phyloP scores from a whole-genome alignment of 2,113 vertebrate species.

The Perccottus glenii region DNA sequence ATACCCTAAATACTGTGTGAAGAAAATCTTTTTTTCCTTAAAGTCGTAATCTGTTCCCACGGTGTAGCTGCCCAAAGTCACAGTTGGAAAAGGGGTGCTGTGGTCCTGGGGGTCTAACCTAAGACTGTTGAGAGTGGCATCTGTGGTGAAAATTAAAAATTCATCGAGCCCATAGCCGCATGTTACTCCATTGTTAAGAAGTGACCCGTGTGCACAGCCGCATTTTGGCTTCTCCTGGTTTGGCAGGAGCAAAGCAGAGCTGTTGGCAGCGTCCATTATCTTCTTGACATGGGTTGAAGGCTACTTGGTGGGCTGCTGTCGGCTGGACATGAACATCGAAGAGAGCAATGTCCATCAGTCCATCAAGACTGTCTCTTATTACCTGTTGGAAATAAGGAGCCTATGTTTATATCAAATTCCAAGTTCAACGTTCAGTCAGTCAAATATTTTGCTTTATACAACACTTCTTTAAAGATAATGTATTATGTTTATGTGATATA shows the following conservation, averaged over 20 bases:
- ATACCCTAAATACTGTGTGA: conserved; percentile 78
- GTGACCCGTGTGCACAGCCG: conserved; percentile 86
- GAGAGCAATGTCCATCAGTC: conserved; percentile 84
- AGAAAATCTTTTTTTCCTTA: conserved; percentile 85
- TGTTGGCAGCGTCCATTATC: conserved; percentile 89
- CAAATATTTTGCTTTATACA: too few species aligned
- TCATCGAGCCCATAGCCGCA: conserved; percentile 87
- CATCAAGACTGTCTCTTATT: conserved; percentile 86
- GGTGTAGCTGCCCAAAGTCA: conserved; percentile 76
- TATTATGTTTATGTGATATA: too few species aligned
- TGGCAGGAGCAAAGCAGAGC: conserved; percentile 89
- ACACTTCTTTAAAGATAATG: too few species aligned
- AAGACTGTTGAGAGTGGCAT: conserved; percentile 84
- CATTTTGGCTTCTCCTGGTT: conserved; percentile 79
- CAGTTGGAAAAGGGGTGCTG: conserved; percentile 81
- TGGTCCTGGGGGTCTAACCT: conserved; percentile 87
- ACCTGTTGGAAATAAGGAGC: conserved; percentile 54
- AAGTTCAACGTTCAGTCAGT: too few species aligned
- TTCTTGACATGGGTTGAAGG: conserved; percentile 87
- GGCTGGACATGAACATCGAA: conserved; percentile 84
- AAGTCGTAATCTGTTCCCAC: conserved; percentile 87
- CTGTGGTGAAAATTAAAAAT: conserved; percentile 86
- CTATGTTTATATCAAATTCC: not conserved
- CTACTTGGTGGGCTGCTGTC: conserved; percentile 79
- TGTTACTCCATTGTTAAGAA: conserved; percentile 83